Base-by-base conservation (phyloP, 2,797 vertebrate species). In the Apogon hyalosoma region DNA sequence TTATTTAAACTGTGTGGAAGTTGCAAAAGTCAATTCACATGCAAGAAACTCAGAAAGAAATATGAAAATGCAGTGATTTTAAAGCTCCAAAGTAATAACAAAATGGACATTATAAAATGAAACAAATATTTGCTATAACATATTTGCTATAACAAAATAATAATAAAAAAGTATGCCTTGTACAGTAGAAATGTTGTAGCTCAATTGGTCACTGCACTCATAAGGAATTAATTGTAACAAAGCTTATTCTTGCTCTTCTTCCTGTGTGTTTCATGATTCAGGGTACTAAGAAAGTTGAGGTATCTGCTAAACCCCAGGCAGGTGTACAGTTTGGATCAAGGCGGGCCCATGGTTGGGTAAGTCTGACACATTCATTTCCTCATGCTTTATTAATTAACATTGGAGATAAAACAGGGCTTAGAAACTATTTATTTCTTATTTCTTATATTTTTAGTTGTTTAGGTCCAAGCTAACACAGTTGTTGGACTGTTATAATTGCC, bases 231-330 rank as follows among this genome's bases (percentile, higher is more conserved):
- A 19, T 9, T 41, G 21, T 52, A 13, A 14, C 56, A 46, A 11
- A 19, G 5, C 41, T 5, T 19, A 2, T 18, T 1, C 21, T 4
- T 45, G 18, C 45, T 42, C 14, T 70, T 2, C 40, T 6, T 12
- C 10, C 3, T 69, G 12, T 71, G 12, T 28, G 15, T 43, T 3
- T 77, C 12, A 21, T 39, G 14, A 45, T 69, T 12, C 66, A 98
- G 97, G 75, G 95, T 98, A 7, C 92, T 98, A 73, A 94, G 96
- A 84, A 98, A 98, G 89, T 97, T 98, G 78, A 94, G 96, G 85
- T 98, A 98, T 82, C 92, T 98, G 40, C 93, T 98, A 64, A 98
- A 98, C 87, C 97, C 97, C 12, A 91, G 96, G 82, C 97, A 98
- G 86, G 97, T 98, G 81, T 97, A 97, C 93, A 98, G 93, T 90